Base-by-base conservation (phyloP, 2,888 invertebrate species). In the Criorhina ranunculi region DNA sequence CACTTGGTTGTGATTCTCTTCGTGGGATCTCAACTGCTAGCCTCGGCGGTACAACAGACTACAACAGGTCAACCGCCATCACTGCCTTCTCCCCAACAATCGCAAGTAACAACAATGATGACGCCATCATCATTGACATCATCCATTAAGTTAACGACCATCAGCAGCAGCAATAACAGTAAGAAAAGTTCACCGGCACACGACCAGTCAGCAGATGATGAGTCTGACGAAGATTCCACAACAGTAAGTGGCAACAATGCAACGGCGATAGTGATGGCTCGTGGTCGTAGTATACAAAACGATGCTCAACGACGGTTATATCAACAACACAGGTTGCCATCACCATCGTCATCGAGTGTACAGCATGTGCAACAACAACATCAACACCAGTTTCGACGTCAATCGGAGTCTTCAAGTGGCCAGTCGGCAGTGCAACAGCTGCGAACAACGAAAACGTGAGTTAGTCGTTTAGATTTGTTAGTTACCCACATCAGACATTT, bases 11-110 rank as follows among this genome's bases (percentile, higher is more conserved):
- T 89, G 87, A 88, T 89, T 86, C 88, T 90, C 86, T 87, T 89
- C 82, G 86, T 89, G 75, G 87, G 87, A 87, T 72, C 87, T 62
- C 86, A 86, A 70, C 82, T 79, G 66, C 86, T 79, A 87, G 92
- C 92, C 24, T 90, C 91, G 19, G 91, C 92, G 31, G 87, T 88
- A 59, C 81, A 89, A 67, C 87, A 89, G 19, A 88, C 89, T 12
- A 89, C 90, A 64, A 89, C 90, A 80, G 89, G 89, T 86, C 89
- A 90, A 82, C 90, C 91, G 87, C 93, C 93, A 49, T 90, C 90
- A 78, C 82, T 91, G 87, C 92, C 93, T 17, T 92, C 92, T 64
- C 92, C 91, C 24, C 90, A 89, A 67, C 88, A 67, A 72, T 73
- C 40, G 51, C 76, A 46, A 85, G 72, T 83, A 81, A 85, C 86